Evolutionary conservation across 1,140 invertebrate species (phyloP).

Genomic region (Anoplophora glabripennis): DNA sequence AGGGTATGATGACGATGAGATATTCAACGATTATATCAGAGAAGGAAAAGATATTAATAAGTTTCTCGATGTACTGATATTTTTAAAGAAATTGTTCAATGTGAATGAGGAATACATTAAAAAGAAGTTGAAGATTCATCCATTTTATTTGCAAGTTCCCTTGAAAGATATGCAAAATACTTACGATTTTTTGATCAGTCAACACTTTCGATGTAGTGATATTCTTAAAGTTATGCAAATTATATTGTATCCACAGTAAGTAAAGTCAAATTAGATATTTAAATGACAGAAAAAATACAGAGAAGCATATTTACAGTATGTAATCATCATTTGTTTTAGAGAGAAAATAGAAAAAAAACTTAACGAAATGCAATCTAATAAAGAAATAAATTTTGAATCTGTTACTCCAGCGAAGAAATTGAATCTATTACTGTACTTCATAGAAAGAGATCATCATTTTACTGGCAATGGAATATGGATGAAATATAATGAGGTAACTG

Average conservation of each 20-base stretch:
- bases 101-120: slow-evolving; percentile 39
- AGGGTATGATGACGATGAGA: slow-evolving; percentile 8
- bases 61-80: slow-evolving; percentile 34
- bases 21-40: slow-evolving; percentile 48
- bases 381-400: slow-evolving; percentile 38
- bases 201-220: slow-evolving; percentile 49
- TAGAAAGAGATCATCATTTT: slow-evolving; percentile 56
- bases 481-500: not conserved
- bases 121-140: slow-evolving; percentile 51
- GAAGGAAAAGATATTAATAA: slow-evolving; percentile 45
- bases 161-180: slow-evolving; percentile 53
- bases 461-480: slow-evolving; percentile 55
- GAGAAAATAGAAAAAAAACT: slow-evolving; percentile 34
- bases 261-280: slow-evolving; percentile 38
- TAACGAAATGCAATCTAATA: slow-evolving; percentile 25
- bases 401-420: slow-evolving; percentile 49
- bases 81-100: slow-evolving; percentile 38
- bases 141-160: slow-evolving; percentile 54
- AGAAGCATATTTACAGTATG: not conserved
- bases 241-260: slow-evolving; percentile 57
- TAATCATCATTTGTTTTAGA: slow-evolving; percentile 39
- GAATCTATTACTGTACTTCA: slow-evolving; percentile 52
- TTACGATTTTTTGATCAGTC: slow-evolving; percentile 49
- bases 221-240: slow-evolving; percentile 56
- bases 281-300: not conserved